phyloP scores from a whole-genome alignment of 1,140 invertebrate genomes.

The Drosophila mojavensis region DNA sequence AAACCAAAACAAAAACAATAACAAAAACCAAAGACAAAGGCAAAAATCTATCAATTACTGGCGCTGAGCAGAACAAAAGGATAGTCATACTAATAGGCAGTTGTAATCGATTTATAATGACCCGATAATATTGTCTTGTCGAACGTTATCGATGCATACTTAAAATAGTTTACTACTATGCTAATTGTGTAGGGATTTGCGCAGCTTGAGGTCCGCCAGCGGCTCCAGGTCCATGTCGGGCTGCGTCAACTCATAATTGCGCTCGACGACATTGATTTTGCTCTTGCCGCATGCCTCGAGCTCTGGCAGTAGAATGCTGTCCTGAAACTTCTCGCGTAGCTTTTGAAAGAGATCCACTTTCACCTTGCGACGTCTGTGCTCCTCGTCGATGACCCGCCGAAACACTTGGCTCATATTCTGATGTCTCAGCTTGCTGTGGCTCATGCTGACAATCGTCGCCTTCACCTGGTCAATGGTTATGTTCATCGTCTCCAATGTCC shows the following conservation, averaged over 20 bases:
- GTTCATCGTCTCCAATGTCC: not conserved
- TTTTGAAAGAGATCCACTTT: slow-evolving; percentile 42
- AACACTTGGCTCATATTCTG: slow-evolving; percentile 34
- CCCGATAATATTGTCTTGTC: not conserved
- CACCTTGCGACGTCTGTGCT: not conserved
- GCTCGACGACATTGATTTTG: not conserved
- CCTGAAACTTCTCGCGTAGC: slow-evolving; percentile 39
- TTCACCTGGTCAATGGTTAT: slow-evolving; percentile 22
- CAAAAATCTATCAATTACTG: slow-evolving; percentile 10
- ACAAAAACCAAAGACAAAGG: not conserved
- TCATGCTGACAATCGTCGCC: slow-evolving; percentile 24
- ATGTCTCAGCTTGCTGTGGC: not conserved
- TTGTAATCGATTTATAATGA: slow-evolving; percentile 3
- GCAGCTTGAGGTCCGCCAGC: not conserved
- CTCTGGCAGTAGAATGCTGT: not conserved
- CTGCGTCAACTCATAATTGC: not conserved
- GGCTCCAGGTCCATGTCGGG: slow-evolving; percentile 3
- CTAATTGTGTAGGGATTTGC: not conserved
- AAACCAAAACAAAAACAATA: not conserved
- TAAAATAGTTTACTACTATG: not conserved
- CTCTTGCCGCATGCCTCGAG: not conserved
- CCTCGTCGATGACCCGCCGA: slow-evolving; percentile 7
- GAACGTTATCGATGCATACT: not conserved
- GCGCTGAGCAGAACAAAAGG: not conserved
- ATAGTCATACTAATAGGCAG: not conserved